A percentile compares a stretch with the other conserved stretches of the same genome.
Conservation (phyloP, 2,888 invertebrate species). For the Agrenia bidenticulata region DNA sequence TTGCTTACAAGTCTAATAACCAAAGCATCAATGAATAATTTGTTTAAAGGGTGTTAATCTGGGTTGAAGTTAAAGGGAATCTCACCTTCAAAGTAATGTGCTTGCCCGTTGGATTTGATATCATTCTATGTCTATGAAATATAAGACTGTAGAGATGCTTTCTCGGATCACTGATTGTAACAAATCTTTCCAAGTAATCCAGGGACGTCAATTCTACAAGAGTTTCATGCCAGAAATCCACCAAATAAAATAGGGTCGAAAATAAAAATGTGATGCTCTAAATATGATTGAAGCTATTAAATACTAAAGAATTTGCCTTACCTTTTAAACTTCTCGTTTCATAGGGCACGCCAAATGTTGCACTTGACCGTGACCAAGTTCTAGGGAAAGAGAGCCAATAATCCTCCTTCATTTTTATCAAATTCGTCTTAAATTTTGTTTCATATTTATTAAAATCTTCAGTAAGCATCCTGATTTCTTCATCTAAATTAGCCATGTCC, state of each 20-base stretch:
- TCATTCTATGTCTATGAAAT: slow-evolving; percentile 46
- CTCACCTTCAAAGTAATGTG: slow-evolving; percentile 38
- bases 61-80: too few relatives aligned
- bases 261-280: too few relatives aligned
- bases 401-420: slow-evolving; percentile 46
- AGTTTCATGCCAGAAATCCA: too few relatives aligned
- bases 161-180: slow-evolving; percentile 44
- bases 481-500: slow-evolving; percentile 42
- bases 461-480: slow-evolving; percentile 37
- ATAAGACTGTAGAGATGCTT: slow-evolving; percentile 47
- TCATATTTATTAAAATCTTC: slow-evolving; percentile 40
- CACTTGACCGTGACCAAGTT: slow-evolving; percentile 47
- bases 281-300: background rate
- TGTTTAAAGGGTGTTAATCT: too few relatives aligned
- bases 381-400: slow-evolving; percentile 46
- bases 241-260: too few relatives aligned
- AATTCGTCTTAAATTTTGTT: slow-evolving; percentile 46
- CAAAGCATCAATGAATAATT: too few relatives aligned
- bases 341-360: slow-evolving; percentile 46
- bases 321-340: slow-evolving; percentile 37
- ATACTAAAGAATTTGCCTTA: slow-evolving; percentile 20
- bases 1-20: too few relatives aligned
- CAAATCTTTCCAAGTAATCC: slow-evolving; percentile 43
- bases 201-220: slow-evolving; percentile 39
- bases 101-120: slow-evolving; percentile 50